A percentile compares a stretch with the other conserved stretches of the same genome.
phyloP scores from a whole-genome alignment of 2,888 invertebrate genomes.

The Furcula furcula region DNA sequence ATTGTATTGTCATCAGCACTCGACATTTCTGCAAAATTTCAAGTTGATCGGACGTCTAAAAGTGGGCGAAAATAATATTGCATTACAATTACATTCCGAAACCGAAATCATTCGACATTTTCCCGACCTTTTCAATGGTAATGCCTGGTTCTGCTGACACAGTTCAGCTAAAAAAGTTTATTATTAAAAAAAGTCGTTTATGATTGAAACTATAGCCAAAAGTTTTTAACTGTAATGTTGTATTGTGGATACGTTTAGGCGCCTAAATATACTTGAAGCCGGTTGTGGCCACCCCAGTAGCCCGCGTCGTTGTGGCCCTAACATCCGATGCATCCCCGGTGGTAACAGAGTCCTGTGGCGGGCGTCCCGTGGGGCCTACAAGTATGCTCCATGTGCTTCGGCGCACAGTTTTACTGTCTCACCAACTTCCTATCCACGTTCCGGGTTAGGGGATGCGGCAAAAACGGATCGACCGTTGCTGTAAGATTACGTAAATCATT shows the following conservation, averaged over 20 bases:
- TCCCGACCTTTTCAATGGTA: too few species aligned
- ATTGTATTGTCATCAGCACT: too few species aligned
- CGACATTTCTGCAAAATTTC: too few species aligned
- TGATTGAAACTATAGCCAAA: too few species aligned
- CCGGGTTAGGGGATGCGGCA: constrained; percentile 94
- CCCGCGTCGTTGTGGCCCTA: neutral
- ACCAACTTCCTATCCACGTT: constrained; percentile 87
- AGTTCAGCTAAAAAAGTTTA: too few species aligned
- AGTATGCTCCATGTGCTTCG: constrained; percentile 77
- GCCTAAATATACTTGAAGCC: neutral
- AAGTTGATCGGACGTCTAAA: too few species aligned
- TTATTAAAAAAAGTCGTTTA: too few species aligned
- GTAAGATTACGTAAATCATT: constrained; percentile 88
- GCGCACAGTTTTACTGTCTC: constrained; percentile 84
- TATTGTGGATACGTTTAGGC: neutral
- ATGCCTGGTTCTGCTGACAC: too few species aligned
- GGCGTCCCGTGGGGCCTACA: constrained; percentile 61
- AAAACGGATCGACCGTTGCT: constrained; percentile 98
- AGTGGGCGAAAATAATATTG: too few species aligned
- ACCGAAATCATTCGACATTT: too few species aligned
- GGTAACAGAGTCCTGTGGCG: constrained; percentile 62
- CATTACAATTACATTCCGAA: too few species aligned
- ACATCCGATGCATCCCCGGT: neutral
- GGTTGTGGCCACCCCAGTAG: neutral
- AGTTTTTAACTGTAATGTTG: too few species aligned